Percentiles rank a stretch among this genome's conserved stretches.
Conservation (phyloP, 1,140 invertebrate genomes). For the Procambarus virginalis region DNA sequence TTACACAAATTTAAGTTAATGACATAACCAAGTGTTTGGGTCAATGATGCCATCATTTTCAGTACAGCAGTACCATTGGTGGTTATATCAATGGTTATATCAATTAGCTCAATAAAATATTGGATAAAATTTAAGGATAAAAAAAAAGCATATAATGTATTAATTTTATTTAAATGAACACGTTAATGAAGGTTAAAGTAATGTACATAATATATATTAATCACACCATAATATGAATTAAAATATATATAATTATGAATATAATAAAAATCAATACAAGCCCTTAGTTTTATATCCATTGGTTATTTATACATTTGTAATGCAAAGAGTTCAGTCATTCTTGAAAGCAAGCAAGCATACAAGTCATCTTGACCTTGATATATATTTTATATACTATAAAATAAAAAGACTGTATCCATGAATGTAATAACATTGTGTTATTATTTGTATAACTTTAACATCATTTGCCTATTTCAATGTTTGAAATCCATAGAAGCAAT, state of each 20-base stretch:
- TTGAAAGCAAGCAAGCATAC: background rate
- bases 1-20: too few species aligned
- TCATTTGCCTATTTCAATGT: background rate
- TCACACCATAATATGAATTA: background rate
- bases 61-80: too few species aligned
- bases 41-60: too few species aligned
- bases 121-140: too few species aligned
- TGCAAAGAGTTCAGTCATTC: background rate
- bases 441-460: background rate
- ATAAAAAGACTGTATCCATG: background rate
- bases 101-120: too few species aligned
- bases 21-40: too few species aligned
- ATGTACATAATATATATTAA: too few species aligned
- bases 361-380: background rate
- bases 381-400: background rate
- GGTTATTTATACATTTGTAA: background rate
- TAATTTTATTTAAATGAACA: too few species aligned
- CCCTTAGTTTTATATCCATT: background rate
- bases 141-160: too few species aligned
- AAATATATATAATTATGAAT: conserved; percentile 31
- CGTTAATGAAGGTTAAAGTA: too few species aligned
- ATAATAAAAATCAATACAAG: background rate
- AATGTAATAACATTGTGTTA: background rate
- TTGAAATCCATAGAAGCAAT: background rate
- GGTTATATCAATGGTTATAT: too few species aligned